phyloP scores from a whole-genome alignment of 1,140 invertebrate genomes.

The Micrasema longulum region DNA sequence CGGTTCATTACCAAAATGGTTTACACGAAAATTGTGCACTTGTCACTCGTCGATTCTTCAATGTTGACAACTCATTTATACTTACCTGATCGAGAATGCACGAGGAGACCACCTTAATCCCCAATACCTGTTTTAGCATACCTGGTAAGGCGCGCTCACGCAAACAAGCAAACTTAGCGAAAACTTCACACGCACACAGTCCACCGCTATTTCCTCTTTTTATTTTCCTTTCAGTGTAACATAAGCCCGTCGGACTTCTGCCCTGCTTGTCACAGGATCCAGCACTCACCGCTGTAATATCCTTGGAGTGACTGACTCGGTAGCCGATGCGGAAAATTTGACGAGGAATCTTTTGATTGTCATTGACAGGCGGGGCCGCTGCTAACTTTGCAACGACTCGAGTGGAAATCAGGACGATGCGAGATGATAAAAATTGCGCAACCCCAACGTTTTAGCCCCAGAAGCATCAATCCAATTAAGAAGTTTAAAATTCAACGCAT shows the following conservation, averaged over 20 bases:
- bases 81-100: conserved; percentile 32
- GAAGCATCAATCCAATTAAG: conserved; percentile 4
- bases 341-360: conserved; percentile 45
- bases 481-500: neutral
- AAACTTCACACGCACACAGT: conserved; percentile 23
- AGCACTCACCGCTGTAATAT: conserved; percentile 15
- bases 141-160: conserved; percentile 44
- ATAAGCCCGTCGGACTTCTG: conserved; percentile 48
- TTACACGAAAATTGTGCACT: neutral
- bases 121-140: conserved; percentile 52
- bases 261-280: conserved; percentile 26
- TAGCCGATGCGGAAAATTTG: conserved; percentile 47
- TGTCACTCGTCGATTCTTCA: conserved; percentile 8
- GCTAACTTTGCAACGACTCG: conserved; percentile 40
- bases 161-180: conserved; percentile 11
- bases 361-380: conserved; percentile 46
- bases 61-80: conserved; percentile 52
- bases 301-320: conserved; percentile 16
- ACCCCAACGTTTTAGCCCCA: conserved; percentile 12
- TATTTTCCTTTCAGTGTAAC: conserved; percentile 43
- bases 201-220: neutral
- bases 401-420: conserved; percentile 27
- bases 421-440: conserved; percentile 19
- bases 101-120: conserved; percentile 44
- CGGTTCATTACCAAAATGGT: no score